phyloP scores from a whole-genome alignment of 2,113 vertebrate species.

The Anguilla rostrata region DNA sequence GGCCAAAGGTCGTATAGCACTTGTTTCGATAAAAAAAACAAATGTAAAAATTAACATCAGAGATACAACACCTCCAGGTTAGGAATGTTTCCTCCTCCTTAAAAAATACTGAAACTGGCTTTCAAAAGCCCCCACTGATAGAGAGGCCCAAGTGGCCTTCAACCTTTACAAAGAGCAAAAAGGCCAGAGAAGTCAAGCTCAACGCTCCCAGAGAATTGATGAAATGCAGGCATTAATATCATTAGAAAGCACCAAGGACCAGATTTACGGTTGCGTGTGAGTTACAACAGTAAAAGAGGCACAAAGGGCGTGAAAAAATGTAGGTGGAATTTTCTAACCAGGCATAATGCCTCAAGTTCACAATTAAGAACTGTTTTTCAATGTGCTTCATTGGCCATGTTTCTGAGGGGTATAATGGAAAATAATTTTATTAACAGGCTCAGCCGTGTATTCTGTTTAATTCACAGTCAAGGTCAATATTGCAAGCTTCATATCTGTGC shows the following conservation, averaged over 20 bases:
- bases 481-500: not conserved
- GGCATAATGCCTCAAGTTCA: not conserved
- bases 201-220: not conserved
- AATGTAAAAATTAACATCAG: not conserved
- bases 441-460: not conserved
- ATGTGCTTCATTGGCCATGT: not conserved
- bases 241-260: not conserved
- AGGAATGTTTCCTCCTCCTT: not conserved
- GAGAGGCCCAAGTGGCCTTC: not conserved
- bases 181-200: not conserved
- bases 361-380: not conserved
- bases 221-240: not conserved
- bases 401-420: not conserved
- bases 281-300: not conserved
- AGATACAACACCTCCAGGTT: not conserved
- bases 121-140: not conserved
- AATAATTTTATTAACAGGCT: not conserved
- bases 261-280: slow-evolving; percentile 2
- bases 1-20: not conserved
- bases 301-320: not conserved
- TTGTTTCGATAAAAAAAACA: not conserved
- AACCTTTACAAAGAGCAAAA: not conserved
- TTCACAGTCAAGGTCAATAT: not conserved
- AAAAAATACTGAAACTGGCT: not conserved
- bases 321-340: not conserved